phyloP scores from a whole-genome alignment of 2,113 vertebrate species.

The Penelope pileata region DNA sequence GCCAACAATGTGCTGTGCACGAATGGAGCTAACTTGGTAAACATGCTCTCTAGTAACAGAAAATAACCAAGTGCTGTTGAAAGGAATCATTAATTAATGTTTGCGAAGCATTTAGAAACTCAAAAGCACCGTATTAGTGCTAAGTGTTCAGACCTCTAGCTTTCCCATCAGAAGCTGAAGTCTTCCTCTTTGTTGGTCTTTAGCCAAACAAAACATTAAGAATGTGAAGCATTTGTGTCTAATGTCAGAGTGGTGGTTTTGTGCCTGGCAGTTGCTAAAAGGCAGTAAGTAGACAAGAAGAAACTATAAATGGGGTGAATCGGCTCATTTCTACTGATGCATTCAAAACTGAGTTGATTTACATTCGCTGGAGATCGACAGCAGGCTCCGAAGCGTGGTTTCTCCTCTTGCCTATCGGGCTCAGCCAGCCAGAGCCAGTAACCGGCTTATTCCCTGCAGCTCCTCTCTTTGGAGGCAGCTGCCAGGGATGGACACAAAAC shows the following conservation, averaged over 20 bases:
- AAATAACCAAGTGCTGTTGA: constrained; percentile 53
- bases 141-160: constrained; percentile 10
- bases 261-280: background rate
- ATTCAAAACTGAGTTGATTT: constrained; percentile 10
- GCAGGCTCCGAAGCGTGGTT: background rate
- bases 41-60: constrained; percentile 33
- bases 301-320: constrained; percentile 16
- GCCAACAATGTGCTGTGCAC: constrained; percentile 57
- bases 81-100: constrained; percentile 68
- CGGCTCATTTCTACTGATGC: background rate
- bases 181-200: background rate
- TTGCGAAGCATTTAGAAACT: constrained; percentile 59
- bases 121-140: constrained; percentile 51
- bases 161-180: constrained; percentile 16
- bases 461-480: background rate
- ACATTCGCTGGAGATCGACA: background rate
- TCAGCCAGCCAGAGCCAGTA: background rate
- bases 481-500: background rate
- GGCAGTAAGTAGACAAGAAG: constrained; percentile 26
- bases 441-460: background rate
- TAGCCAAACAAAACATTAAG: background rate
- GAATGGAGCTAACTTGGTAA: constrained; percentile 48
- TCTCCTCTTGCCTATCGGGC: fast-evolving
- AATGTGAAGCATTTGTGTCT: background rate
- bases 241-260: background rate